Percentiles rank a stretch among this genome's conserved stretches.
Conservation (phyloP, 2,797 vertebrate genomes). For the Carcharodon carcharias region DNA sequence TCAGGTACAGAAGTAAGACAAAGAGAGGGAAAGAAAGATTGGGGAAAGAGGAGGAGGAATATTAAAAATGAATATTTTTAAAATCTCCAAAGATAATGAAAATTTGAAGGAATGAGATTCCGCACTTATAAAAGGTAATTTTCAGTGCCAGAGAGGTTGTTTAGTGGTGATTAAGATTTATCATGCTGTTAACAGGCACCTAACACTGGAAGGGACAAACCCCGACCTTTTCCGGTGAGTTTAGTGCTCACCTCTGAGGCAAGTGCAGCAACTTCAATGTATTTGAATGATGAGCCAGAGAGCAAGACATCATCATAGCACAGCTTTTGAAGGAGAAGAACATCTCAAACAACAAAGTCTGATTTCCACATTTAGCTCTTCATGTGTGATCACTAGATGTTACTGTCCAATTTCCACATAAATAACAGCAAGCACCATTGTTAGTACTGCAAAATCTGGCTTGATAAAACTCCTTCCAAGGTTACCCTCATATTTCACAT, state of each 20-base stretch:
- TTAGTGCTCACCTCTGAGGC: not conserved
- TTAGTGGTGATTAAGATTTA: not conserved
- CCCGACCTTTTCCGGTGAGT: not conserved
- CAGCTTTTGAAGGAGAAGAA: not conserved
- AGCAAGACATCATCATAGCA: too few species aligned
- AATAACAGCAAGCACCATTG: not conserved
- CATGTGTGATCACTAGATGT: not conserved
- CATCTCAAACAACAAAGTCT: not conserved
- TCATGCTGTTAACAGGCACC: not conserved
- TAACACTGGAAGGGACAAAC: not conserved
- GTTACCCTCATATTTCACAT: not conserved
- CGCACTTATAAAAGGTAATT: not conserved
- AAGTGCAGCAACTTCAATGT: not conserved
- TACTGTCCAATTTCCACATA: not conserved
- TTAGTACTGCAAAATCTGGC: not conserved
- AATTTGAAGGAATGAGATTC: not conserved
- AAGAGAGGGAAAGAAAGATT: not conserved
- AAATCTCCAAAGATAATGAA: not conserved
- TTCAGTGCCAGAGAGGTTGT: not conserved
- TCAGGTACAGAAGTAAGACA: not conserved
- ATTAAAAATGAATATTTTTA: not conserved
- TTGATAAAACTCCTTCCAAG: not conserved
- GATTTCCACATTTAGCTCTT: not conserved
- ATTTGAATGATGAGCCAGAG: not conserved
- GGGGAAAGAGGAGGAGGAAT: not conserved